Evolutionary conservation across 2,113 vertebrate species (phyloP), one percentile per base, ranked within the genome.

Genomic region (Rhizomys pruinosus): DNA sequence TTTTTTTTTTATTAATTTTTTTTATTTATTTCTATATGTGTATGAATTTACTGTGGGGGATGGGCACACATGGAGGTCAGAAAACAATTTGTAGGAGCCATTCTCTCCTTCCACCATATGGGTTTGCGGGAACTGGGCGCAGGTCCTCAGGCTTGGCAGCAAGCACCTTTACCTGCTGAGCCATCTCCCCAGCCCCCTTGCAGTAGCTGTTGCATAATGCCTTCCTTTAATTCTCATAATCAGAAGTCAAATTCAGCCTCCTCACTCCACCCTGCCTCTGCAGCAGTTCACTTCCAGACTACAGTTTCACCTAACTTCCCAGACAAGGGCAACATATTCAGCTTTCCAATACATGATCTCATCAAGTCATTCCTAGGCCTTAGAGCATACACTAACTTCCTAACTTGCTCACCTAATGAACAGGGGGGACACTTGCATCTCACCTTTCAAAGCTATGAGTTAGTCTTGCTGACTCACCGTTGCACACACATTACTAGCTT

Each of bases 201-300:
- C 4, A 29, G 29, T n/a, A 34, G 37, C 42, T 69, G 64, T 71
- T 71, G 5, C 27, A 90, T 42, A 91, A 66, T 39, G 37, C 44
- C 37, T 85, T 76, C 25, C 52, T 93, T 91, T 64, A 82, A 47
- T 39, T 84, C 34, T 72, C 59, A 85, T 6, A 66, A 63, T 34
- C 64, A 34, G 66, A 96, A 92, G 11, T 79, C 82, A 74, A 27
- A 84, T 77, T 80, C 47, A 69, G 52, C 16, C 34, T 47, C 44
- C 10, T 57, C 7, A 42, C 71, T 12, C 88, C 69, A 57, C 4
- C 27, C 3, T 47, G 59, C 44, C 55, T 84, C 59, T 59, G 17
- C 32, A 47, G 39, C 4, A 76, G 63, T 47, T 57, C 19, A 15
- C 4, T 72, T 47, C 17, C 59, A 73, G 57, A 61, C 25, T 23